These are phyloP conservation scores for Drosophila macrospina DNA, from an alignment of 2,888 invertebrate species.

Conservation along the genomic window DNA sequence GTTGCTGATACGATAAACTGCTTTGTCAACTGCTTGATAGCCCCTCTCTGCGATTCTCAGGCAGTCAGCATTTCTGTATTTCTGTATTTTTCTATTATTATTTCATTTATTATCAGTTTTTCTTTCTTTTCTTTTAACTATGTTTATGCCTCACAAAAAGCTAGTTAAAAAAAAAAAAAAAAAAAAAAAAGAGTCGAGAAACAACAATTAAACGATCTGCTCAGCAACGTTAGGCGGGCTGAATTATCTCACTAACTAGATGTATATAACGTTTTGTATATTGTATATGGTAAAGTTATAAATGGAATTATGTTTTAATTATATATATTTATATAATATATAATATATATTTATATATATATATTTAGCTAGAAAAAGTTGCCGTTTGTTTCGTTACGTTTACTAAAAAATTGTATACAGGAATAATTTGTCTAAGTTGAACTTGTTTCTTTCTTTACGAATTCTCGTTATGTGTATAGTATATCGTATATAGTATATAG, in stretches of 20 bases:
- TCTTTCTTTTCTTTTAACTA: slow-evolving; percentile 6
- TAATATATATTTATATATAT: slow-evolving; percentile 58
- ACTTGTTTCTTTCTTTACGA: slow-evolving; percentile 17
- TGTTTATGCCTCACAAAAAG: slow-evolving; percentile 30
- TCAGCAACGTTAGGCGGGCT: slow-evolving; percentile 74
- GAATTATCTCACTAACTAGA: slow-evolving; percentile 72
- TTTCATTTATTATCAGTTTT: neutral
- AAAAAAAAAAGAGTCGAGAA: slow-evolving; percentile 32
- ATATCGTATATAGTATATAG: slow-evolving; percentile 1
- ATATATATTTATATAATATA: slow-evolving; percentile 31
- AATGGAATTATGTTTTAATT: slow-evolving; percentile 45
- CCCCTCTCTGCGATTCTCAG: slow-evolving; percentile 21
- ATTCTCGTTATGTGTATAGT: slow-evolving; percentile 7
- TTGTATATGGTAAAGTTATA: slow-evolving; percentile 66
- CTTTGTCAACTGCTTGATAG: slow-evolving; percentile 28
- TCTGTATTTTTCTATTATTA: neutral
- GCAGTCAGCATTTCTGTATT: slow-evolving; percentile 13
- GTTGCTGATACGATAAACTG: slow-evolving; percentile 32
- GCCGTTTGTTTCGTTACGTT: slow-evolving; percentile 26
- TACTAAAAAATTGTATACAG: slow-evolving; percentile 73
- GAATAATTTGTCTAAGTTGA: slow-evolving; percentile 71
- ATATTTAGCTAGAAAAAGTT: slow-evolving; percentile 73
- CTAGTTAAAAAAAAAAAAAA: slow-evolving; percentile 31
- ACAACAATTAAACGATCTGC: slow-evolving; percentile 41
- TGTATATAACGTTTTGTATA: slow-evolving; percentile 52